A percentile compares a stretch with the other conserved stretches of the same genome.
Conservation (phyloP, 2,113 vertebrate genomes). For the Plectropomus leopardus region DNA sequence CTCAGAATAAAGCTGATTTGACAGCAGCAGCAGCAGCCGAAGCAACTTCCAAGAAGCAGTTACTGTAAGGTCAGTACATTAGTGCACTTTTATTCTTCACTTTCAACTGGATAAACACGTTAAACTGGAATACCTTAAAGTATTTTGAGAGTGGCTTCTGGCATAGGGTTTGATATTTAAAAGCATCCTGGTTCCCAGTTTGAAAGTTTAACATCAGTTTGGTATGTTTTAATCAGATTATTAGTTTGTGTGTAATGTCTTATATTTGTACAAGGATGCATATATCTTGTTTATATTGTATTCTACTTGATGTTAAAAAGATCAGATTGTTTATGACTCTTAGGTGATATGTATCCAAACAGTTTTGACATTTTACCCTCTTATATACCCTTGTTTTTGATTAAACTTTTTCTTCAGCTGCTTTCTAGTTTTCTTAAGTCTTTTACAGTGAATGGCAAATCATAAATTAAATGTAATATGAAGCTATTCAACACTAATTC, state of each 20-base stretch:
- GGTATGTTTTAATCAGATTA: not conserved
- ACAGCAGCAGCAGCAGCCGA: constrained; percentile 21
- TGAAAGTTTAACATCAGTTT: not conserved
- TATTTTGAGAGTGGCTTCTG: too few species aligned
- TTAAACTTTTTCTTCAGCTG: not conserved
- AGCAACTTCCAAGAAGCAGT: constrained; percentile 20
- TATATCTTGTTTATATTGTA: not conserved
- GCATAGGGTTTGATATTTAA: not conserved
- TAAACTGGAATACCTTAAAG: not conserved
- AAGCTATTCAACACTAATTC: not conserved
- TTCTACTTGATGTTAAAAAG: not conserved
- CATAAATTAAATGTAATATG: not conserved
- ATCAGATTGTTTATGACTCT: not conserved
- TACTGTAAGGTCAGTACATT: constrained; percentile 60
- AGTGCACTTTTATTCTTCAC: not conserved
- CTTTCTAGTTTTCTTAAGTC: not conserved
- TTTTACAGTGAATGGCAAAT: not conserved
- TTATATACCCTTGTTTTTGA: not conserved
- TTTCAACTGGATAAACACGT: not conserved
- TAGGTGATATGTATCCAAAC: not conserved
- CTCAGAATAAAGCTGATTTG: constrained; percentile 15
- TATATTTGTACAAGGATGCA: not conserved
- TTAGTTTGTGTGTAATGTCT: not conserved
- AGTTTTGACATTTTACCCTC: not conserved
- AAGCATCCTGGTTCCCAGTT: not conserved